Evolutionary conservation across 2,888 invertebrate genomes (phyloP).

Genomic region (Meteorus cinctellus): DNA sequence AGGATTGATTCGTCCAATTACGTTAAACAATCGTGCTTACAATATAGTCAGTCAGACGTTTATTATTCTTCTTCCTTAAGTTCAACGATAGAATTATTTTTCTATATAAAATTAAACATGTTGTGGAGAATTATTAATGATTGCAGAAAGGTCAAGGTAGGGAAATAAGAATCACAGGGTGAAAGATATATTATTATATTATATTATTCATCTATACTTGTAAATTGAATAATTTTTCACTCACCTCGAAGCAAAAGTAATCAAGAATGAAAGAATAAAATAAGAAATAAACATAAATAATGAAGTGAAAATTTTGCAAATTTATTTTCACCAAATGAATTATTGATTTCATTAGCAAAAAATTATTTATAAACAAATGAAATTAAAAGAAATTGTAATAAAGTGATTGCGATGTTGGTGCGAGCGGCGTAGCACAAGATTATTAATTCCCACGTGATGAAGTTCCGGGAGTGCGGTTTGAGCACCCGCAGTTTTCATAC

Average conservation of each 20-base stretch:
- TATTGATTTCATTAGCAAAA: conserved; percentile 34
- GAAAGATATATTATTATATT: conserved; percentile 25
- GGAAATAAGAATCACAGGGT: neutral
- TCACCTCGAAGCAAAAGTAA: conserved; percentile 47
- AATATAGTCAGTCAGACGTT: conserved; percentile 47
- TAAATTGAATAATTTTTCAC: conserved; percentile 57
- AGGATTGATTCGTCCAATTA: conserved; percentile 69
- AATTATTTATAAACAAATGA: conserved; percentile 40
- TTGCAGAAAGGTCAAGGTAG: neutral
- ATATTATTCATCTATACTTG: conserved; percentile 28
- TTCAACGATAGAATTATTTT: conserved; percentile 4
- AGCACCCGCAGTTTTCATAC: conserved; percentile 46
- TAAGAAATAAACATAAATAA: neutral
- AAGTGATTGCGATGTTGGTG: neutral
- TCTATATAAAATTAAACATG: neutral
- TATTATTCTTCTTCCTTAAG: conserved; percentile 49
- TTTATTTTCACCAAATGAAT: conserved; percentile 27
- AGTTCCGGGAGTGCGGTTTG: conserved; percentile 42
- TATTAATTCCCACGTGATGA: conserved; percentile 38
- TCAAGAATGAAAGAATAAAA: conserved; percentile 46
- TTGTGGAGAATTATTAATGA: conserved; percentile 8
- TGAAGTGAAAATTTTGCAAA: conserved; percentile 11
- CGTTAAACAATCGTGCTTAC: conserved; percentile 63
- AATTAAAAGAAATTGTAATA: conserved; percentile 19
- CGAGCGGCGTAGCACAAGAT: conserved; percentile 15